These are phyloP conservation scores for Nestor notabilis DNA, from an alignment of 2,113 vertebrate species.

Conservation along the genomic window DNA sequence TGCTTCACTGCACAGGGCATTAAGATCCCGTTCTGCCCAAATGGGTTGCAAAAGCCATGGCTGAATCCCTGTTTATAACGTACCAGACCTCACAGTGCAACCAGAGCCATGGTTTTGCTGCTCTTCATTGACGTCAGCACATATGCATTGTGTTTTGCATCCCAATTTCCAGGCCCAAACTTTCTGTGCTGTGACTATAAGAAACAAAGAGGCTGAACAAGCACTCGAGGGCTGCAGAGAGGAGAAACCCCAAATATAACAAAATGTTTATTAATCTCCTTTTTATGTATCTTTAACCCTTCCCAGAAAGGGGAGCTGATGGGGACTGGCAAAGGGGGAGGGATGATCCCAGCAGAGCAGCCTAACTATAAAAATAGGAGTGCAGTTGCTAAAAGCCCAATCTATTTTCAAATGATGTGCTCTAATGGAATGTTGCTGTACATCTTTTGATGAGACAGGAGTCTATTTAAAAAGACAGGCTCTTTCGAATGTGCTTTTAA, in stretches of 20 bases:
- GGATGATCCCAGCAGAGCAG: constrained; percentile 29
- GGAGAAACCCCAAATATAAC: constrained; percentile 7
- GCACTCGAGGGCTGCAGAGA: neutral
- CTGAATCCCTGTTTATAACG: neutral
- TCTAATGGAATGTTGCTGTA: constrained; percentile 82
- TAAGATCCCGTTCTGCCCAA: neutral
- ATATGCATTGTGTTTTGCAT: neutral
- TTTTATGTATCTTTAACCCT: constrained; percentile 22
- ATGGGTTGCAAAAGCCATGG: neutral
- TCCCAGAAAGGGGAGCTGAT: neutral
- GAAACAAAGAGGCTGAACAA: neutral
- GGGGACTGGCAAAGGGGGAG: constrained; percentile 2
- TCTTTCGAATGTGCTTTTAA: constrained; percentile 79
- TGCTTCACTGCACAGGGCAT: neutral
- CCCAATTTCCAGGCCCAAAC: constrained; percentile 1
- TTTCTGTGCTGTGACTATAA: neutral
- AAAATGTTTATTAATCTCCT: constrained; percentile 5
- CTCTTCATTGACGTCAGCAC: neutral
- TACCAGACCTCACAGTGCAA: neutral
- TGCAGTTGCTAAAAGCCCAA: constrained; percentile 75
- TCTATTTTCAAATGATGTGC: constrained; percentile 79
- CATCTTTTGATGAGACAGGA: constrained; percentile 79
- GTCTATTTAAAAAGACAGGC: constrained; percentile 80
- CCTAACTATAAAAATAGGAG: constrained; percentile 64
- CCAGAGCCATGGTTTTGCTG: neutral